Percentiles rank a stretch among this genome's conserved stretches.
Evolutionary conservation across 2,888 invertebrate species (phyloP).

Genomic region (Amblyjoppa proteus): DNA sequence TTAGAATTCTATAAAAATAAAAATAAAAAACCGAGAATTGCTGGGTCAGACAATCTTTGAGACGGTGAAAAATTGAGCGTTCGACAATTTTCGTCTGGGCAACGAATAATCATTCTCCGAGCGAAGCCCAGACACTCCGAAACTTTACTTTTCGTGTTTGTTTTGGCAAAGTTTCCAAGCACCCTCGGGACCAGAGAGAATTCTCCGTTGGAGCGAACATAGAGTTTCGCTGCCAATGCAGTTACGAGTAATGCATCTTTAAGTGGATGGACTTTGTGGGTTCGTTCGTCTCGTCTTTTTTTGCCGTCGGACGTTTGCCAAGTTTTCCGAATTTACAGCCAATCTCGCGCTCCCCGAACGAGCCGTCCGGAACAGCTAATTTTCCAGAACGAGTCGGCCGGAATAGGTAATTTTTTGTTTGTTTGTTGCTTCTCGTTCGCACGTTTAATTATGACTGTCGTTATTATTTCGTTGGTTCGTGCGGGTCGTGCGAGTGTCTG

Average conservation of each 20-base stretch:
- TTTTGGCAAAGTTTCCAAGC: slow-evolving; percentile 30
- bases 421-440: slow-evolving; percentile 28
- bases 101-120: neutral
- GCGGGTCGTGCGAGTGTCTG: slow-evolving; percentile 33
- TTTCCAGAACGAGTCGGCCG: slow-evolving; percentile 30
- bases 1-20: neutral
- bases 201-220: slow-evolving; percentile 8
- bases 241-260: slow-evolving; percentile 54
- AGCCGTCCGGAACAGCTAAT: slow-evolving; percentile 9
- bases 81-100: neutral
- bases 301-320: slow-evolving; percentile 44
- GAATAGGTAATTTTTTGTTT: neutral
- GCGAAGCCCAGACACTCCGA: neutral
- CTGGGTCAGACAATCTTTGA: neutral
- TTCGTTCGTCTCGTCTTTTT: slow-evolving; percentile 15
- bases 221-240: slow-evolving; percentile 47
- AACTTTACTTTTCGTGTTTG: slow-evolving; percentile 22
- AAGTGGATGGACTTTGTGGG: slow-evolving; percentile 49
- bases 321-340: slow-evolving; percentile 53
- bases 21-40: neutral
- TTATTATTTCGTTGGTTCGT: slow-evolving; percentile 26
- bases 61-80: neutral
- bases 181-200: neutral
- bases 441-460: slow-evolving; percentile 45
- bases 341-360: slow-evolving; percentile 44